Percentiles rank a stretch among this genome's conserved stretches.
These are phyloP conservation scores for Itoplectis maculator DNA, from an alignment of 2,888 invertebrate species.

Conservation along the genomic window DNA sequence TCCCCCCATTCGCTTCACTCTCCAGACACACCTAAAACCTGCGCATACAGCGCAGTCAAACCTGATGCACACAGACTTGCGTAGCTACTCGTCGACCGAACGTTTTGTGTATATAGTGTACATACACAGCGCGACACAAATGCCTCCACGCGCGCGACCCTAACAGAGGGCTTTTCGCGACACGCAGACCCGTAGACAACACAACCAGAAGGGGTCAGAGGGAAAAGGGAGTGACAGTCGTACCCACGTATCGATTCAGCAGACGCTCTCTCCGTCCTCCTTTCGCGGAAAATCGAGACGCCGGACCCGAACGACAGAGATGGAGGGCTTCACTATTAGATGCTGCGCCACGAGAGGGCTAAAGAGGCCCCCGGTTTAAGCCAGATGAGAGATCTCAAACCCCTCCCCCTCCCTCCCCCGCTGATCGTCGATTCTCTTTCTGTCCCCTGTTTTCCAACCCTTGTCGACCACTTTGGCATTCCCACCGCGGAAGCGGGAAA, in stretches of 20 bases:
- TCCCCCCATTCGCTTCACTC: no score
- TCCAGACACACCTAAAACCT: slow-evolving; percentile 35
- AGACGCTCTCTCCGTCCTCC: slow-evolving; percentile 21
- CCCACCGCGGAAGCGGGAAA: background rate
- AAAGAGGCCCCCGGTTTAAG: slow-evolving; percentile 16
- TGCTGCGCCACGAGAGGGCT: background rate
- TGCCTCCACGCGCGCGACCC: slow-evolving; percentile 23
- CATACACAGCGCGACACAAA: slow-evolving; percentile 24
- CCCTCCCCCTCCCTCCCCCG: no score
- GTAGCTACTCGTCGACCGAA: slow-evolving; percentile 25
- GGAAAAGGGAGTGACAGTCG: slow-evolving; percentile 21
- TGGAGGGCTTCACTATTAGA: slow-evolving; percentile 24
- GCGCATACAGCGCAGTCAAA: slow-evolving; percentile 7
- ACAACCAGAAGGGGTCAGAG: slow-evolving; percentile 21
- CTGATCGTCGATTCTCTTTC: slow-evolving; percentile 34
- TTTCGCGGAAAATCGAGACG: slow-evolving; percentile 45
- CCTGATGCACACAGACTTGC: background rate
- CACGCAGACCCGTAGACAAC: slow-evolving; percentile 12
- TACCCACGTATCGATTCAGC: slow-evolving; percentile 52
- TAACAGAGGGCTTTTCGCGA: slow-evolving; percentile 31
- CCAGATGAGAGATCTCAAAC: slow-evolving; percentile 39
- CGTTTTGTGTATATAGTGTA: slow-evolving; percentile 23
- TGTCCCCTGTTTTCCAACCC: slow-evolving; percentile 29
- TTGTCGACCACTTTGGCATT: slow-evolving; percentile 7
- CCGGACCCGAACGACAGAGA: slow-evolving; percentile 19